phyloP scores from a whole-genome alignment of 1,140 invertebrate species.

The Sitodiplosis mosellana region DNA sequence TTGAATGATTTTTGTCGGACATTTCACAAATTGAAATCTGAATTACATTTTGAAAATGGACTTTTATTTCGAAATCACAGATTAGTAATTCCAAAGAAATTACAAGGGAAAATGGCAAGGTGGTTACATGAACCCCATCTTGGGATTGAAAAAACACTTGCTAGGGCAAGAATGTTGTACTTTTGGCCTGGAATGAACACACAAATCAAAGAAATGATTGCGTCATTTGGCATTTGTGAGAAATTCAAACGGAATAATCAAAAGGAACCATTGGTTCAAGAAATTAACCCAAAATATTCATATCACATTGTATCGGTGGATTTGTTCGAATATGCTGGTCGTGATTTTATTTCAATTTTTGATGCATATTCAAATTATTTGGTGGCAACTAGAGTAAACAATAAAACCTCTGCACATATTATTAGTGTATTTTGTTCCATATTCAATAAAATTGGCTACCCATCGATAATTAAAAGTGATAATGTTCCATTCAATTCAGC shows the following conservation, averaged over 20 bases:
- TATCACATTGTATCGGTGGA: too few species aligned
- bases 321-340: slow-evolving; percentile 3
- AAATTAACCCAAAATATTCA: too few species aligned
- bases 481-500: too few species aligned
- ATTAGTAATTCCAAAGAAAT: slow-evolving; percentile 3
- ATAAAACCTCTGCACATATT: not conserved
- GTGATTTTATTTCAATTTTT: not conserved
- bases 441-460: too few species aligned
- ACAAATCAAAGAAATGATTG: slow-evolving; percentile 2
- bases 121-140: slow-evolving; percentile 7
- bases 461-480: too few species aligned
- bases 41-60: too few species aligned
- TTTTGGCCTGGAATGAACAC: too few species aligned
- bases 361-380: too few species aligned
- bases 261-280: too few species aligned
- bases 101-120: slow-evolving; percentile 1
- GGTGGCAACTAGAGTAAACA: not conserved
- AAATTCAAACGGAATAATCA: slow-evolving; percentile 6
- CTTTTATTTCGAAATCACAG: too few species aligned
- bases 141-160: slow-evolving; percentile 5
- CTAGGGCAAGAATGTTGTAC: slow-evolving; percentile 2
- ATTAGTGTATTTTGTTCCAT: too few species aligned
- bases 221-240: slow-evolving; percentile 5
- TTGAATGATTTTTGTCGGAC: not conserved
- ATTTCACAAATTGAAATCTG: slow-evolving; percentile 5